These are phyloP conservation scores for Maniola jurtina DNA, from an alignment of 1,140 invertebrate species.

Conservation along the genomic window DNA sequence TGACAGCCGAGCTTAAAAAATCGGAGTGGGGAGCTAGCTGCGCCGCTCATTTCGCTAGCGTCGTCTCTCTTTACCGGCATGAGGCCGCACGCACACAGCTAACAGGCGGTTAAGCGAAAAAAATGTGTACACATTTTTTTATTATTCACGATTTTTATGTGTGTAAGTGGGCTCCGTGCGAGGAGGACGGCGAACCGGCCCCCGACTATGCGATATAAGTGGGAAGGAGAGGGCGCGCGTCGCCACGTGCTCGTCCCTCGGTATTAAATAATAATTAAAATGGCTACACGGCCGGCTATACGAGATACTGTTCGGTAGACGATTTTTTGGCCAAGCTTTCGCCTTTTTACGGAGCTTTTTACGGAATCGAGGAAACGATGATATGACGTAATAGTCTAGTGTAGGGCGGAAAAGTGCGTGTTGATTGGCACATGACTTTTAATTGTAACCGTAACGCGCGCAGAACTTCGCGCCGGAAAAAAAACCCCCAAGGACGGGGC, in stretches of 20 bases:
- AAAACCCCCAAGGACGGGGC: slow-evolving; percentile 73
- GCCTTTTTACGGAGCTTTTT: slow-evolving; percentile 70
- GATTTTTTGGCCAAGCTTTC: slow-evolving; percentile 74
- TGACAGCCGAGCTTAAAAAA: slow-evolving; percentile 73
- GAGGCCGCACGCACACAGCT: slow-evolving; percentile 69
- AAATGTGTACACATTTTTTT: slow-evolving; percentile 79
- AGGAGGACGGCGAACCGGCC: slow-evolving; percentile 49
- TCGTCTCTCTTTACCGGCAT: slow-evolving; percentile 63
- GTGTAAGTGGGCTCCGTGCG: slow-evolving; percentile 74
- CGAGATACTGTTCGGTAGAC: slow-evolving; percentile 74
- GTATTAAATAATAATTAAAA: slow-evolving; percentile 79
- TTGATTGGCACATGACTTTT: slow-evolving; percentile 70
- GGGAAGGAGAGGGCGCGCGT: slow-evolving; percentile 52
- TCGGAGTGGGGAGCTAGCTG: slow-evolving; percentile 63
- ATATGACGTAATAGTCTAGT: slow-evolving; percentile 38
- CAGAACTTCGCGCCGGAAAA: slow-evolving; percentile 72
- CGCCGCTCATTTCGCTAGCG: slow-evolving; percentile 46
- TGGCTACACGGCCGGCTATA: slow-evolving; percentile 75
- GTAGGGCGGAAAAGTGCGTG: slow-evolving; percentile 43
- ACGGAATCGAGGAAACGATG: slow-evolving; percentile 57
- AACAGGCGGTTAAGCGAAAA: slow-evolving; percentile 72
- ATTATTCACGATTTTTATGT: slow-evolving; percentile 79
- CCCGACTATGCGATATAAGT: slow-evolving; percentile 23
- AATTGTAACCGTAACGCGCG: slow-evolving; percentile 60
- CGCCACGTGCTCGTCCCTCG: slow-evolving; percentile 76